phyloP scores from a whole-genome alignment of 1,140 invertebrate genomes.

The Latrodectus geometricus region DNA sequence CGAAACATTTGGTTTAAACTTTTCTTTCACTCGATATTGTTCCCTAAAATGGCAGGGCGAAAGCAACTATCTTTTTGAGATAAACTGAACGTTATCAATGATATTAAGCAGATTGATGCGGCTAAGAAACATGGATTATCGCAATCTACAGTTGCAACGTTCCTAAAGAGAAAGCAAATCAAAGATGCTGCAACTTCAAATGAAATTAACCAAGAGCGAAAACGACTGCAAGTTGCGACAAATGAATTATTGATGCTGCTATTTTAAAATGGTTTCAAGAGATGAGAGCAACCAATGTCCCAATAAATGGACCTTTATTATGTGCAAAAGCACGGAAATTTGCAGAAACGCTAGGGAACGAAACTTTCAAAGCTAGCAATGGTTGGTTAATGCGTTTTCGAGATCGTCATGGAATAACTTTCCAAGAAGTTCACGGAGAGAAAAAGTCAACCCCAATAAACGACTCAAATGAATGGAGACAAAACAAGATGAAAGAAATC shows the following conservation, averaged over 20 bases:
- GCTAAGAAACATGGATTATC: background rate
- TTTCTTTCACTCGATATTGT: no score
- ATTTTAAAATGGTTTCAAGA: constrained; percentile 28
- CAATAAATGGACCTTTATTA: constrained; percentile 27
- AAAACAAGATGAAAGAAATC: background rate
- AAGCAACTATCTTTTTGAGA: no score
- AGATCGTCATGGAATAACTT: constrained; percentile 26
- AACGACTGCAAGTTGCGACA: no score
- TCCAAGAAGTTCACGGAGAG: constrained; percentile 30
- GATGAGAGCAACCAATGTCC: constrained; percentile 24
- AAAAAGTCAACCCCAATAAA: constrained; percentile 15
- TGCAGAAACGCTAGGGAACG: constrained; percentile 21
- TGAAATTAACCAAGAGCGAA: no score
- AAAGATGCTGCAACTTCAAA: no score
- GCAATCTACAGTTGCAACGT: background rate
- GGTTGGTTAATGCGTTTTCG: constrained; percentile 30
- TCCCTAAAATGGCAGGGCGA: no score
- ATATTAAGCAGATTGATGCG: background rate
- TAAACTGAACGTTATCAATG: no score
- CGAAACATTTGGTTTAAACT: no score
- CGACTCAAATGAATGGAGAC: background rate
- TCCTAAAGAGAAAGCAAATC: no score
- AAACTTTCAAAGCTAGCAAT: constrained; percentile 29
- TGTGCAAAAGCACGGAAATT: constrained; percentile 20
- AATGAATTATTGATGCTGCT: no score